phyloP scores from a whole-genome alignment of 2,113 vertebrate species.

The Prionailurus bengalensis region DNA sequence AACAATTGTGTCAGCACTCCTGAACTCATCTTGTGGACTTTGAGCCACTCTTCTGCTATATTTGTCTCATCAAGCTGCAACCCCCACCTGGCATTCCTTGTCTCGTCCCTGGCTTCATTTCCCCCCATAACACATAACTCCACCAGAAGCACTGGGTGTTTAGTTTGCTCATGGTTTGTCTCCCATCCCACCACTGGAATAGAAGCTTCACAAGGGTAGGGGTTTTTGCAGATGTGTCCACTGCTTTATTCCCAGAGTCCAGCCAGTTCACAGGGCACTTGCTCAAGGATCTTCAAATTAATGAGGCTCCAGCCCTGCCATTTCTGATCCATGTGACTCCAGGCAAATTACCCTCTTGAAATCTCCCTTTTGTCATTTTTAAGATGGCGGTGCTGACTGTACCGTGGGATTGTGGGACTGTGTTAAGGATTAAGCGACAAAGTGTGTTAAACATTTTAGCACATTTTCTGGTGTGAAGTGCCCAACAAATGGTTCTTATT shows the following conservation, averaged over 20 bases:
- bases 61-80: not conserved
- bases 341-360: not conserved
- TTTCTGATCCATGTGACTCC: not conserved
- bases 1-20: fast-evolving
- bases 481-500: not conserved
- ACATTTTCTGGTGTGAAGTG: not conserved
- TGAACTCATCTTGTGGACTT: not conserved
- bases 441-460: not conserved
- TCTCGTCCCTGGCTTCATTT: not conserved
- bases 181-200: not conserved
- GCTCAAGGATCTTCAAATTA: not conserved
- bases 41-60: no score
- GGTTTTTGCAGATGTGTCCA: not conserved
- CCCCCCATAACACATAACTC: fast-evolving
- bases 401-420: not conserved
- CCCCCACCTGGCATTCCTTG: not conserved
- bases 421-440: not conserved
- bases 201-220: not conserved
- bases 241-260: not conserved
- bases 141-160: not conserved
- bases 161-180: not conserved
- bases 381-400: not conserved
- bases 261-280: not conserved
- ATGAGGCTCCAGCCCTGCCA: not conserved
- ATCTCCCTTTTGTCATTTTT: not conserved